Evolutionary conservation across 2,888 invertebrate genomes (phyloP), one percentile per base, ranked within the genome.

Genomic region (Caenorhabditis sinica): DNA sequence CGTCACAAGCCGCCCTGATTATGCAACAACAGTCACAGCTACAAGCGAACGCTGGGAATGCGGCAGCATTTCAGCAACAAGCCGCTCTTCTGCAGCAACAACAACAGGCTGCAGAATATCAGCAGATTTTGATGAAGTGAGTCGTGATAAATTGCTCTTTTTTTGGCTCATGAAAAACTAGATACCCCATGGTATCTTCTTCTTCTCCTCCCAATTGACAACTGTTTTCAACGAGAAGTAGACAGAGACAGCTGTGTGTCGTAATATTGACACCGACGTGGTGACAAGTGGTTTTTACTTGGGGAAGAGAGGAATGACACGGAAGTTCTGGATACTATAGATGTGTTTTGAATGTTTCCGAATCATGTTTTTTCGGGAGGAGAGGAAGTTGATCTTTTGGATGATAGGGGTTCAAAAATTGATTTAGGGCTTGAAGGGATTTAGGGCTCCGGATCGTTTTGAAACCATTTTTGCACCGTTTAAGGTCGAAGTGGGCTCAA

Each of bases 101-200:
- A 58, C 87, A 87, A 68, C 82, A 82, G n/a, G 86, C 86, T 4
- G 85, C 79, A 30, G 90, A 89, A 69, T 90, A 90, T 79, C 90
- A 90, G 72, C 90, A 90, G 63, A 66, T 90, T 36, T 72, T 90
- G 51, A 61, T 90, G 15, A 85, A 83, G 90, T 90, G 40, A 68
- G 87, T 61, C 0, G 1, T 30, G 25, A 53, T 63, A 25, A 23
- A 53, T 20, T 15, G 51, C 20, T 17, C 45, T 17, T 15, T 49
- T 28, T n/a, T 65, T 56, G 56, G 25, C 25, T 53, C 53, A n/a
- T 23, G 23, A 53, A 53, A 23, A 53, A 53, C 51, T 51, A 23
- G 53, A 23, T 11, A 53, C 11, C 17, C 3, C 11, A 45, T 49
- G 23, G 4, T 28, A 23, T 43, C 25, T 43, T 33, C 30, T 9